Evolutionary conservation across 2,113 vertebrate genomes (phyloP), one percentile per base, ranked within the genome.

Genomic region (Sinocyclocheilus anshuiensis): DNA sequence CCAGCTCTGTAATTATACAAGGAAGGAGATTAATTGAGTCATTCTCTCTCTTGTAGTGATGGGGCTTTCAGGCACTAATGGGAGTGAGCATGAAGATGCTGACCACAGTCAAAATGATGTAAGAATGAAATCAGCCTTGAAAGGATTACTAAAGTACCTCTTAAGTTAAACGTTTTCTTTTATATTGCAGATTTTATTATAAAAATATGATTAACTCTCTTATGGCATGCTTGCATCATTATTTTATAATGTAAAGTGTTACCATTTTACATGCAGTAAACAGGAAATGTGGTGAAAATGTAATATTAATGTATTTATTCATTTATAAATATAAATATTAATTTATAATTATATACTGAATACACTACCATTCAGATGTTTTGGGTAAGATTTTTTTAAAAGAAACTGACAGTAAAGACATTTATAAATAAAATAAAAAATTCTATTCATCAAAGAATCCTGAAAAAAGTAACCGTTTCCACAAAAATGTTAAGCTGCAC

Each of bases 31-130:
- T 71, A 57, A 84, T 59, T 39, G 48, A 84, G n/a, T 39, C 79
- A 7, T 42, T 77, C 83, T 85, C 16, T 29, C 13, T 84, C 57
- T 15, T 55, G 39, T 74, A 91, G 90, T 88, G 72, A 83, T 81
- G 16, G 88, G 55, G 8, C 20, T 90, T 29, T 65, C 90, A 86
- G 74, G 86, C 75, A 87, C 89, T 36, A 91, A 90, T 84, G 87
- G 79, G 0, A 87, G 82, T 13, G 93, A 90, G 13, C 91, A 92
- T 42, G 88, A 90, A 22, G 93, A 94, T 42, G 87, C 59, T 26
- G 86, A 89, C 55, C 79, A 90, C 88, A 90, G 82, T n/a, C 12
- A 87, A 39, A 92, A 83, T 85, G 86, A 10, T 90, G 94, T 95
- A 93, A 93, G 84, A 50, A 63, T 33, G n/a, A 82, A 67, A 82